Evolutionary conservation across 2,797 vertebrate species (phyloP), one percentile per base, ranked within the genome.

Genomic region (Oreochromis mossambicus): DNA sequence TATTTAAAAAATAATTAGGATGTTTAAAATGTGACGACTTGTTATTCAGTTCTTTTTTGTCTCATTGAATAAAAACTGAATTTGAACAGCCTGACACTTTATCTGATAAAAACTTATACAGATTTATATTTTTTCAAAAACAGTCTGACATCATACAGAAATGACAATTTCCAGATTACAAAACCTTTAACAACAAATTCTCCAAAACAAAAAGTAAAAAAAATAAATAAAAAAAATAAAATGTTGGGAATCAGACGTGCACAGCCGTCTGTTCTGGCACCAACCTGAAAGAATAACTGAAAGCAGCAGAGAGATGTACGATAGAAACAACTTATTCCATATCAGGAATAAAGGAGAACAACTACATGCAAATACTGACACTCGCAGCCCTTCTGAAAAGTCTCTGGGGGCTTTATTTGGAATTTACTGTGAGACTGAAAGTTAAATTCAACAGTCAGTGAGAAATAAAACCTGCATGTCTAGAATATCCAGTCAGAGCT

Each of bases 101-200:
- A 14, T 32, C 26, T 2, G 26, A 32, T 58, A 58, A 32, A 56
- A 58, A 32, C 26, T 56, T 3, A 0, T 3, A 26, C 0, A 55
- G 12, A 55, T 55, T 55, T 55, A 54, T 14, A 4, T 26, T 29
- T 56, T 56, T 29, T 29, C 13, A 56, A 2, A 56, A 56, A 54
- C 51, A 26, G 7, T 15, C 54, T 26, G n/a, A 4, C 51, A 7
- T 54, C 51, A 54, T 13, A 2, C 21, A 24, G n/a, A 52, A 51
- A 51, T 12, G 21, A 55, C 52, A 24, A 54, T 26, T 26, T 26
- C 12, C 13, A 1, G 24, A 55, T 55, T 15, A 29, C 24, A 56
- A 56, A 56, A 15, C 91, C 94, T 87, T 90, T 34, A 21, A 38
- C 54, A 55, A 29, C 54, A 29, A 56, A 56, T 56, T 8, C 7